Base-by-base conservation (phyloP, 2,797 vertebrate genomes). In the Spondyliosoma cantharus region DNA sequence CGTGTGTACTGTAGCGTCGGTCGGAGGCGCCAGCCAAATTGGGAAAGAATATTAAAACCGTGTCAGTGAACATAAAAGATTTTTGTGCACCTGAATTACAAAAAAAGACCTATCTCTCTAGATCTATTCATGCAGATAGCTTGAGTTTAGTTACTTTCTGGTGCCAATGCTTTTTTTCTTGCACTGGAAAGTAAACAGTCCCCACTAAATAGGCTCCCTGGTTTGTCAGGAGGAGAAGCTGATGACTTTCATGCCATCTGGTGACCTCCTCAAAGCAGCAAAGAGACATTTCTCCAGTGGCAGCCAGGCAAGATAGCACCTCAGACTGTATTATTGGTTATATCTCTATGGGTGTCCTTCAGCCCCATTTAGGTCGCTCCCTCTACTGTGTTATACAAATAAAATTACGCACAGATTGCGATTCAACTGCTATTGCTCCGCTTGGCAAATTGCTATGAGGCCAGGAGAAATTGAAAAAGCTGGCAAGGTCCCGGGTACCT, bases 221-320 rank as follows among this genome's bases (percentile, higher is more conserved):
- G 78, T 85, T 85, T 83, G 72, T 91, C 85, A 74, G 76, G 73
- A 20, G 54, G 70, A 89, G 83, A 88, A 89, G 76, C 84, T 81
- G 71, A 57, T 93, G 92, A 93, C 91, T 93, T 93, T 93, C 90
- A 91, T 86, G 87, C 92, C 93, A 94, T 93, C 92, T 93, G 91
- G 87, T 91, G 91, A 94, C 92, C 91, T 92, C 87, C 78, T 90
- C 84, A 73, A 77, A 85, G 89, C 87, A 91, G 86, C 83, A 63
- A 61, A 68, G 69, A 90, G 77, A 81, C 81, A 83, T 89, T 90
- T 90, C 87, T 92, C 84, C 85, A 67, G 87, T 71, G 84, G 90
- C 89, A 81, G 72, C 72, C 71, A 66, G 69, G 86, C 78, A 80
- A 86, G 73, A 87, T 87, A 82, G 82, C 83, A 80, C 62, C 90